Evolutionary conservation across 2,113 vertebrate genomes (phyloP).

Genomic region (Glaucomys volans): DNA sequence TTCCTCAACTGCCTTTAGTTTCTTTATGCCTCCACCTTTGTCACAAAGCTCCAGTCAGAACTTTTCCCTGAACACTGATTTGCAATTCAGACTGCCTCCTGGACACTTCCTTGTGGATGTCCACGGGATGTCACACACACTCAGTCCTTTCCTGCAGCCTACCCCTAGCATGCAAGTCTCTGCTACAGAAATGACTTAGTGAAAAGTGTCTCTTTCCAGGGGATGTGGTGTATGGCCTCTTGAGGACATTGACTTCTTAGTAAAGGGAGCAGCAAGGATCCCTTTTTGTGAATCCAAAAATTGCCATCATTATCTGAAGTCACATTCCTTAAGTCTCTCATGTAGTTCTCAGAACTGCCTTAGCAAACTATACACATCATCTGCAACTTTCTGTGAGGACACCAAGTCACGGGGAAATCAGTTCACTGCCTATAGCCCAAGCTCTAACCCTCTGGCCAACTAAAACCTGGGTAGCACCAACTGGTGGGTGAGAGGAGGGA

Average conservation of each 20-base stretch:
- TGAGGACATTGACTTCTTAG: neutral
- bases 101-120: neutral
- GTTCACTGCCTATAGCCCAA: neutral
- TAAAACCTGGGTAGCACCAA: neutral
- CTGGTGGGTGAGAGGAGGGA: neutral
- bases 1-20: neutral
- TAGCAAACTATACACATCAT: neutral
- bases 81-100: neutral
- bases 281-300: neutral
- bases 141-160: too few relatives aligned
- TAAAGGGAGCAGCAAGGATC: neutral
- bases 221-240: neutral
- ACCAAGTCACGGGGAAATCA: neutral
- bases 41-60: neutral
- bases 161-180: neutral
- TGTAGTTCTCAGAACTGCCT: neutral
- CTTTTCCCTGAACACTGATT: neutral
- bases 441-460: neutral
- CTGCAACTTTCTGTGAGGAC: neutral
- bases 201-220: neutral
- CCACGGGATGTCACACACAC: neutral
- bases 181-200: neutral
- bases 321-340: neutral
- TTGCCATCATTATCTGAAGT: neutral
- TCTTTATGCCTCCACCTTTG: neutral